Evolutionary conservation across 2,888 invertebrate species (phyloP).

Genomic region (Argynnis bischoffii): DNA sequence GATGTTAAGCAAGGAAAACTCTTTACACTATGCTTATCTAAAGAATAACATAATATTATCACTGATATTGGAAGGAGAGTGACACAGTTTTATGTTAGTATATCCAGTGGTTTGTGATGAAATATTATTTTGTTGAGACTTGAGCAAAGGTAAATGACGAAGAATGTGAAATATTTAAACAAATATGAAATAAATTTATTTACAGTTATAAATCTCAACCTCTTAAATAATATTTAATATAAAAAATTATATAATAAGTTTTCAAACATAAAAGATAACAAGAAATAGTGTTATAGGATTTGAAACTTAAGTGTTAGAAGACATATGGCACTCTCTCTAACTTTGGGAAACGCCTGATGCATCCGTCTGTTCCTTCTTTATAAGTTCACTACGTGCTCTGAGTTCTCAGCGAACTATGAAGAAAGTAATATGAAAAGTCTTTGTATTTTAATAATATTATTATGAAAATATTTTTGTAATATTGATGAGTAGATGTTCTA

Average conservation of each 20-base stretch:
- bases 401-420: slow-evolving; percentile 9
- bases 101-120: too few species aligned
- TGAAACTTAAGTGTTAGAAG: slow-evolving; percentile 17
- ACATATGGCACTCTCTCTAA: slow-evolving; percentile 19
- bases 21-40: too few species aligned
- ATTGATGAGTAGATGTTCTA: too few species aligned
- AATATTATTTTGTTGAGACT: too few species aligned
- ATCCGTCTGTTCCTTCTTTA: slow-evolving; percentile 23
- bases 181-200: too few species aligned
- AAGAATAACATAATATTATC: too few species aligned
- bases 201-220: not conserved
- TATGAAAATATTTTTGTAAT: not conserved
- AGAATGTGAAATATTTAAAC: too few species aligned
- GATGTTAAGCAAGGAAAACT: too few species aligned
- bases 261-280: not conserved
- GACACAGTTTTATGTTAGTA: too few species aligned
- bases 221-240: not conserved
- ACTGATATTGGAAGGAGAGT: too few species aligned
- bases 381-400: slow-evolving; percentile 21
- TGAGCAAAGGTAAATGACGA: too few species aligned
- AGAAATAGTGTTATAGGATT: slow-evolving; percentile 1
- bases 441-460: slow-evolving; percentile 1
- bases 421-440: slow-evolving; percentile 4
- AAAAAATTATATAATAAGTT: not conserved
- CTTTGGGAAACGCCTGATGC: slow-evolving; percentile 22